Percentiles rank a stretch among this genome's conserved stretches.
phyloP scores from a whole-genome alignment of 2,797 vertebrate genomes.

The Acanthopagrus latus region DNA sequence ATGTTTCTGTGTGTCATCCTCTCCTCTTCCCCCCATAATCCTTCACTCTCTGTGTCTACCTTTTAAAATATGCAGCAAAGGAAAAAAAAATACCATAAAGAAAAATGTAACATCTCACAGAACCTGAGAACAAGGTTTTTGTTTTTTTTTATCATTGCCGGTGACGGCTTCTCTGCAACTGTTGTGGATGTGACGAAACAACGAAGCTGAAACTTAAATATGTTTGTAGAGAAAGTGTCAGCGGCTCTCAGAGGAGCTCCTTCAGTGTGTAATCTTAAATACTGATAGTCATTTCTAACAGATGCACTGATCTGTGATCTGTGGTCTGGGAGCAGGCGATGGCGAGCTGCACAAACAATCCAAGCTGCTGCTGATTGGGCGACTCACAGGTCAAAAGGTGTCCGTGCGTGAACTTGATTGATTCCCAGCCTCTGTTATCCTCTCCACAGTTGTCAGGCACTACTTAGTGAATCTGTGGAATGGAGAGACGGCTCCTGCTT shows the following conservation, averaged over 20 bases:
- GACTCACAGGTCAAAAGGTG: too few species aligned
- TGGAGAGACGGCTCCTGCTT: too few species aligned
- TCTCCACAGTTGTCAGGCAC: too few species aligned
- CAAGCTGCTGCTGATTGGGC: neutral
- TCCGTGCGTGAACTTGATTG: too few species aligned
- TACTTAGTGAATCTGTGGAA: too few species aligned
- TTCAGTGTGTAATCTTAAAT: neutral
- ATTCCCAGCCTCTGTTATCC: too few species aligned
- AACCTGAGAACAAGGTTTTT: neutral
- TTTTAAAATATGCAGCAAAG: constrained; percentile 11
- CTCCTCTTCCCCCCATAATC: constrained; percentile 11
- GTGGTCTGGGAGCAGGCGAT: neutral
- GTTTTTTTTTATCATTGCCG: neutral
- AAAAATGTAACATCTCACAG: neutral
- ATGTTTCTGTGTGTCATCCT: constrained; percentile 20
- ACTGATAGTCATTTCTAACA: neutral
- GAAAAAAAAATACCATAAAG: constrained; percentile 5
- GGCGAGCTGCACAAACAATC: too few species aligned
- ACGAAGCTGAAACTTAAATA: neutral
- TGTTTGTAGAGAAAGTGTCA: neutral
- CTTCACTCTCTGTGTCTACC: neutral
- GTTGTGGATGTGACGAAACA: neutral
- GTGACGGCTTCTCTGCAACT: neutral
- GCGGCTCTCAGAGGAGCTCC: neutral
- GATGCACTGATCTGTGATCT: neutral